Evolutionary conservation across 2,888 invertebrate genomes (phyloP).

Genomic region (Oeneis ivallda): DNA sequence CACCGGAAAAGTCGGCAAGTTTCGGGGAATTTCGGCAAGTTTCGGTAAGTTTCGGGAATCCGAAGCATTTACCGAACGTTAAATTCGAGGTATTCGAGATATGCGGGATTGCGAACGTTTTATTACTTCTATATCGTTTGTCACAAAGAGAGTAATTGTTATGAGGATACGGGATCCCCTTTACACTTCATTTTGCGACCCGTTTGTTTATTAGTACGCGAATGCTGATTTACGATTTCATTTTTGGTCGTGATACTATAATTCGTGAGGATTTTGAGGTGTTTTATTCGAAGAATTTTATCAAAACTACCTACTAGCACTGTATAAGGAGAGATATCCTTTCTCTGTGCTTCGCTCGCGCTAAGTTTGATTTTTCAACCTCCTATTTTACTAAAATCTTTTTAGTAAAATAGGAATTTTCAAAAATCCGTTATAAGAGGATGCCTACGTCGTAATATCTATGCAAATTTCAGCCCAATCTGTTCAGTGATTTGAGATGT

Average conservation of each 20-base stretch:
- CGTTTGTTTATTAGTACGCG: constrained; percentile 22
- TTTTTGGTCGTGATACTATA: background rate
- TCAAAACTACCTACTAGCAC: too few relatives aligned
- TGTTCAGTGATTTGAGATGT: too few relatives aligned
- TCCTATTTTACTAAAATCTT: too few relatives aligned
- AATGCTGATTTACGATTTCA: constrained; percentile 12
- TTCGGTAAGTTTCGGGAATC: constrained; percentile 50
- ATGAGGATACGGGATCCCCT: constrained; percentile 25
- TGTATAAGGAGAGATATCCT: too few relatives aligned
- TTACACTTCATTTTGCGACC: constrained; percentile 26
- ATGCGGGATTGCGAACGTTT: constrained; percentile 55
- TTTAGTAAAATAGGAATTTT: too few relatives aligned
- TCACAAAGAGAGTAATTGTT: constrained; percentile 47
- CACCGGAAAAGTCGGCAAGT: constrained; percentile 59
- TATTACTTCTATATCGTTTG: constrained; percentile 64
- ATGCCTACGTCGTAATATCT: too few relatives aligned
- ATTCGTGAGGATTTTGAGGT: background rate
- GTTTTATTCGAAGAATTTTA: background rate
- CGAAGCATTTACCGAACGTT: constrained; percentile 56
- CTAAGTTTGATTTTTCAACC: too few relatives aligned
- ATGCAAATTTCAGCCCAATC: too few relatives aligned
- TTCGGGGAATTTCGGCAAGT: constrained; percentile 46
- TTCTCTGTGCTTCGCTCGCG: too few relatives aligned
- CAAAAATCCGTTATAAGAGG: too few relatives aligned
- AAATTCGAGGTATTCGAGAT: constrained; percentile 51